Base-by-base conservation (phyloP, 2,888 invertebrate genomes). In the Melitaea athalia region DNA sequence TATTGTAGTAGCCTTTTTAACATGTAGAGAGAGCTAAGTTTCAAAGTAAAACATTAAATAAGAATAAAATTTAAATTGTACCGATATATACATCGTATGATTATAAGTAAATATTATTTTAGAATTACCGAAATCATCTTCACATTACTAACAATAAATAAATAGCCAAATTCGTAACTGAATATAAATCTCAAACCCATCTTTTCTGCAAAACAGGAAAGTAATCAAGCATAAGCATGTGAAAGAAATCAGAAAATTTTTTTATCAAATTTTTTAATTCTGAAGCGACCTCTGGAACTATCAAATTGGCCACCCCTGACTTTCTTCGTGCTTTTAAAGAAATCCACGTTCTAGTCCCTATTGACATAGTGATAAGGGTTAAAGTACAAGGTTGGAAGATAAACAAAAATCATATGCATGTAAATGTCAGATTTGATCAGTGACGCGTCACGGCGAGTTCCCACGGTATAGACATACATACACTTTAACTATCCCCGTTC, bases 341-440 rank as follows among this genome's bases (percentile, higher is more conserved):
- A 10, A n/a, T n/a, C 33, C 11, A 50, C 31, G 24, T 49, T 50
- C 8, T 15, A 49, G 45, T 8, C 50, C 8, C 31, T 62, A 49
- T 17, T 11, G 11, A 11, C 33, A 38, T 38, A 4, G 45, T 15
- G 38, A 62, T 42, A 57, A 42, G 57, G 14, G 33, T 50, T 33
- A 17, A 10, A 53, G 31, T 14, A 42, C 17, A 33, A 67, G 49
- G 49, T 53, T 42, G 14, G 38, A 43, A 42, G 42, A 49, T 55
- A 49, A 62, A 62, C 67, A 62, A 62, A 67, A 67, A 67, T 67
- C 67, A 62, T 67, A 67, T 57, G 67, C 62, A 67, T 67, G 67
- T 67, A 67, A 67, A 67, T 67, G 67, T 67, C 42, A 38, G 67
- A 67, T 67, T 62, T 57, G 43, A 67, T 67, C 67, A 17, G 15